Conservation (phyloP, 2,113 vertebrate genomes). For the Nothoprocta pentlandii region DNA sequence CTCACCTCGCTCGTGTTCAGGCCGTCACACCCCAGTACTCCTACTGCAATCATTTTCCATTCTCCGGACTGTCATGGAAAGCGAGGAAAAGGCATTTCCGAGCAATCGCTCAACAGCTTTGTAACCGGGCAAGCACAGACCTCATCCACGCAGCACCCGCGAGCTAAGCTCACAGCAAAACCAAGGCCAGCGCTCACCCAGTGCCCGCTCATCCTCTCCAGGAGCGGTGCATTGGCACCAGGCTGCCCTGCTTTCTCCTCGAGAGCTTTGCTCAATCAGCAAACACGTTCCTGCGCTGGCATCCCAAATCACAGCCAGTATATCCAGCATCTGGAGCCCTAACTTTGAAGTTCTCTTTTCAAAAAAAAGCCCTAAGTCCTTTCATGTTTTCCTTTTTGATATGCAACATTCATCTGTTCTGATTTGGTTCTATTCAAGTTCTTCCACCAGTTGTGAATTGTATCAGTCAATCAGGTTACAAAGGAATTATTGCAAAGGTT, state of each 20-base stretch:
- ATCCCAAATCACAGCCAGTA: not conserved
- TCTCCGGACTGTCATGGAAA: not conserved
- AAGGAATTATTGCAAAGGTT: conserved; percentile 12
- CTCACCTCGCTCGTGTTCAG: too few relatives aligned
- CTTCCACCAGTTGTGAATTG: not conserved
- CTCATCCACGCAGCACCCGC: accelerated
- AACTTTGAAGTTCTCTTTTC: conserved; percentile 36
- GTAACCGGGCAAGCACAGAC: not conserved
- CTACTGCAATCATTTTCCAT: not conserved
- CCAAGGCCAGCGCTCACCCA: not conserved
- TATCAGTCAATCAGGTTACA: not conserved
- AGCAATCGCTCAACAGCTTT: not conserved
- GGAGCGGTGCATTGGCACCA: accelerated
- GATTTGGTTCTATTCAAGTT: not conserved
- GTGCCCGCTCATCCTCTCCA: accelerated
- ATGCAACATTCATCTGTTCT: not conserved
- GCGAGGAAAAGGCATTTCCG: not conserved
- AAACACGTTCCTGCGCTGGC: accelerated
- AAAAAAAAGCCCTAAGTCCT: conserved; percentile 3
- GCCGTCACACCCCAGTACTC: not conserved
- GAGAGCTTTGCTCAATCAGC: accelerated
- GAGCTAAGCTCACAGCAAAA: not conserved
- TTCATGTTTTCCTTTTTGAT: conserved; percentile 40
- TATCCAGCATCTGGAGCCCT: conserved; percentile 9
- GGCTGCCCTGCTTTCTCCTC: not conserved